Evolutionary conservation across 2,888 invertebrate species (phyloP).

Genomic region (Noctua janthe): DNA sequence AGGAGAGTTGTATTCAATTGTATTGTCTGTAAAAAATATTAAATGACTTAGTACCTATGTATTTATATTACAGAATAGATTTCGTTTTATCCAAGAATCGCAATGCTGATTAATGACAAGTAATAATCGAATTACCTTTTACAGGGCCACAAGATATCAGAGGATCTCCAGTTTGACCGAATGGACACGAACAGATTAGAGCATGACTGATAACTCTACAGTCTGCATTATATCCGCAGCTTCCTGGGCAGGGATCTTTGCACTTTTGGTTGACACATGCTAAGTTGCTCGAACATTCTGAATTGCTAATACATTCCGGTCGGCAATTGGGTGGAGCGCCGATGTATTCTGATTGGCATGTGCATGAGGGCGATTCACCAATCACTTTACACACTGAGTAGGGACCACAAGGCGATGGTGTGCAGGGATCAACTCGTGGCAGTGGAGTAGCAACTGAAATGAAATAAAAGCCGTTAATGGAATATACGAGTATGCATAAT

Average conservation of each 20-base stretch:
- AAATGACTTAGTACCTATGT: neutral
- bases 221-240: slow-evolving; percentile 93
- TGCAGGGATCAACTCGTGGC: slow-evolving; percentile 91
- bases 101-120: neutral
- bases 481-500: neutral
- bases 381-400: slow-evolving; percentile 91
- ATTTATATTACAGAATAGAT: neutral
- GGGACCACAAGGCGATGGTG: slow-evolving; percentile 92
- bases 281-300: slow-evolving; percentile 91
- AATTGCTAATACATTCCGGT: slow-evolving; percentile 92
- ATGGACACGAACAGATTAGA: slow-evolving; percentile 91
- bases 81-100: neutral
- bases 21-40: slow-evolving; percentile 73
- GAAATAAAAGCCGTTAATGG: slow-evolving; percentile 4
- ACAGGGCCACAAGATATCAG: slow-evolving; percentile 85
- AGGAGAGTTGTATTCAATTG: slow-evolving; percentile 88
- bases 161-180: slow-evolving; percentile 93
- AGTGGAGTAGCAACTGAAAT: slow-evolving; percentile 81
- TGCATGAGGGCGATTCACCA: slow-evolving; percentile 92
- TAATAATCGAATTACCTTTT: slow-evolving; percentile 76
- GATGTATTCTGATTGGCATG: slow-evolving; percentile 91
- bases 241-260: slow-evolving; percentile 92
- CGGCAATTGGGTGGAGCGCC: slow-evolving; percentile 92
- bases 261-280: slow-evolving; percentile 93
- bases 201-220: slow-evolving; percentile 94